Percentiles rank a stretch among this genome's conserved stretches.
Conservation (phyloP, 2,797 vertebrate species). For the Dallia pectoralis region DNA sequence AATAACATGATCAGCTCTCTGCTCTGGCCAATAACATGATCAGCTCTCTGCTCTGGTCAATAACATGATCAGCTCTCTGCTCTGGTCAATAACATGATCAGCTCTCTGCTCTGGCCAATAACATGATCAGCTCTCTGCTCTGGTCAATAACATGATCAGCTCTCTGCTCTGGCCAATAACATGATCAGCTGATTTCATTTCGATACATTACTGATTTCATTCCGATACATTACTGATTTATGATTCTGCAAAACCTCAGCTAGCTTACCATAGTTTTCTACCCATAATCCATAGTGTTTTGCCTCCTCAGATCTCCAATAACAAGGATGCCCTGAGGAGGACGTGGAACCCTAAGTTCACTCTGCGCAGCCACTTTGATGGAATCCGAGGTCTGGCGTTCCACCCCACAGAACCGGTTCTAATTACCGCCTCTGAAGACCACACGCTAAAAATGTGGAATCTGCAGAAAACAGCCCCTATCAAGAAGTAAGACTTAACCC, state of each 20-base stretch:
- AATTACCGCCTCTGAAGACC: constrained; percentile 96
- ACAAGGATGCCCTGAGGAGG: constrained; percentile 95
- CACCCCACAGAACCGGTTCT: constrained; percentile 94
- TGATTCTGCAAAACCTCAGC: neutral
- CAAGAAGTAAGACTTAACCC: constrained; percentile 88
- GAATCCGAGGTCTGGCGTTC: constrained; percentile 91
- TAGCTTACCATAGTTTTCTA: neutral
- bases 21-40: no score
- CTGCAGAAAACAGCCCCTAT: constrained; percentile 97
- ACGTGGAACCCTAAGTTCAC: constrained; percentile 99
- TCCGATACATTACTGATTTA: no score
- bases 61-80: no score
- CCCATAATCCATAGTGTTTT: neutral
- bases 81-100: no score
- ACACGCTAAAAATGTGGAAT: constrained; percentile 99
- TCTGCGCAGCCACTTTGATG: constrained; percentile 96
- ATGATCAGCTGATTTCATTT: no score
- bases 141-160: no score
- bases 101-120: no score
- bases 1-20: no score
- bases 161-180: no score
- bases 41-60: no score
- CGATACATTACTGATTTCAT: no score
- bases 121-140: no score
- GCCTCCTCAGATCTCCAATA: constrained; percentile 87